These are phyloP conservation scores for Micrastur ruficollis DNA, from an alignment of 2,797 vertebrate genomes.

Conservation along the genomic window DNA sequence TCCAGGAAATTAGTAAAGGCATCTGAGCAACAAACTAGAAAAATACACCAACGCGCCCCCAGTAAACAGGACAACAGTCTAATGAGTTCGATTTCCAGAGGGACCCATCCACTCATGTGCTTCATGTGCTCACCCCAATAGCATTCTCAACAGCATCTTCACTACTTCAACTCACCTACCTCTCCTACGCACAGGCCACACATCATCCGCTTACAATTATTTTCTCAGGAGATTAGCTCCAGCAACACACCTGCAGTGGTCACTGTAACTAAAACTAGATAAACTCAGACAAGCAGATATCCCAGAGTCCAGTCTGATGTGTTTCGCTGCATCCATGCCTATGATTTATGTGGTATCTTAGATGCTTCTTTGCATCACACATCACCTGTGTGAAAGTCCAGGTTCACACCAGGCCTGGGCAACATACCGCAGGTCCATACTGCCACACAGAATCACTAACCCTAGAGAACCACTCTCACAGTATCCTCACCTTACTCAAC, in stretches of 20 bases:
- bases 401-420: not conserved
- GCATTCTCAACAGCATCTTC: not conserved
- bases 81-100: not conserved
- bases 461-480: not conserved
- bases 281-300: not conserved
- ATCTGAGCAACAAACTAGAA: not conserved
- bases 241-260: not conserved
- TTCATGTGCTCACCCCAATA: not conserved
- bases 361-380: not conserved
- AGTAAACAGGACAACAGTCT: fast-evolving
- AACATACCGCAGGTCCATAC: fast-evolving
- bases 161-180: not conserved
- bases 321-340: fast-evolving
- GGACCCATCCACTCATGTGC: not conserved
- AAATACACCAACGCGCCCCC: not conserved
- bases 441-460: not conserved
- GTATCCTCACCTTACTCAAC: not conserved
- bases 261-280: not conserved
- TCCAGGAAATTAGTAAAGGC: not conserved
- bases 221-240: not conserved
- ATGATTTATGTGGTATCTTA: not conserved
- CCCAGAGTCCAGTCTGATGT: not conserved
- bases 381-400: not conserved
- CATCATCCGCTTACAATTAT: fast-evolving
- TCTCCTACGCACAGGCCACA: not conserved